These are phyloP conservation scores for Acanthiza pusilla DNA, from an alignment of 2,797 vertebrate species.

Conservation along the genomic window DNA sequence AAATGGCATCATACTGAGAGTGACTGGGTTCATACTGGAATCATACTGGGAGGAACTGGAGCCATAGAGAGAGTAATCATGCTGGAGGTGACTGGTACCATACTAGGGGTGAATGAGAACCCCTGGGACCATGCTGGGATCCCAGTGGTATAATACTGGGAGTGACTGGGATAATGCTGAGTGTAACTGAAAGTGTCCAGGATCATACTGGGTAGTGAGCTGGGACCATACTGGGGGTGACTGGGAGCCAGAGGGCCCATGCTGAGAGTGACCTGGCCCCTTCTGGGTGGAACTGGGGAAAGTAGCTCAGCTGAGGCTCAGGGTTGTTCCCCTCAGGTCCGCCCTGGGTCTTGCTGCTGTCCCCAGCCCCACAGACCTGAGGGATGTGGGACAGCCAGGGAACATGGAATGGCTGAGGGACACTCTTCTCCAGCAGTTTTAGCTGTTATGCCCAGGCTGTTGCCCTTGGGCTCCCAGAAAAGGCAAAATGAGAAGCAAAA, in stretches of 20 bases:
- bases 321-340: not conserved
- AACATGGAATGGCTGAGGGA: not conserved
- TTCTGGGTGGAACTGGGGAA: not conserved
- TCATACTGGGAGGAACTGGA: not conserved
- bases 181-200: not conserved
- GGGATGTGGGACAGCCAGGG: not conserved
- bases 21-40: not conserved
- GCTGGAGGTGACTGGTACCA: not conserved
- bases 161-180: not conserved
- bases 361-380: accelerated
- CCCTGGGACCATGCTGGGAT: not conserved
- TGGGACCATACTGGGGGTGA: not conserved
- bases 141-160: not conserved
- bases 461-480: not conserved
- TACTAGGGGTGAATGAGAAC: not conserved
- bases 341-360: accelerated
- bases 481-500: not conserved
- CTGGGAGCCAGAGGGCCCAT: not conserved
- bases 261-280: not conserved
- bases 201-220: not conserved
- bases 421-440: not conserved
- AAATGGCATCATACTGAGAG: not conserved
- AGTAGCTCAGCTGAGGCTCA: not conserved
- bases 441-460: not conserved
- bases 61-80: not conserved